Evolutionary conservation across 2,888 invertebrate genomes (phyloP), one percentile per base, ranked within the genome.

Genomic region (Lasioglossum leucozonium): DNA sequence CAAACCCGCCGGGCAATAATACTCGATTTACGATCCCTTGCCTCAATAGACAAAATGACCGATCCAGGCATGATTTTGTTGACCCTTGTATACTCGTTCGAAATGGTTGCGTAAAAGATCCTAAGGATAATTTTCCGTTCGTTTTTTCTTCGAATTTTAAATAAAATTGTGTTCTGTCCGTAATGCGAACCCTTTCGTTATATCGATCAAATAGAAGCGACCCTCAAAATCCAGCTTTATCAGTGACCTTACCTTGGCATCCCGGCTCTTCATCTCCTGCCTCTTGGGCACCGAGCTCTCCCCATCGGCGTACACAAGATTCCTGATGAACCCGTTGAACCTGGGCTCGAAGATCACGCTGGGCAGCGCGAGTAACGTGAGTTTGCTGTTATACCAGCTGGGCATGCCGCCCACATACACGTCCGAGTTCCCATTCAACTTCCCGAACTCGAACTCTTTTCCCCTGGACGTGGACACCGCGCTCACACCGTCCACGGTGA

Each of bases 361-460:
- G 4, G 98, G 98, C 88, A 99, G 95, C 1, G 99, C 98, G 85
- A 99, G 95, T 77, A 98, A 96, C 18, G 98, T 97, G 92, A 98
- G 95, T 95, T 98, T 98, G 87, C 98, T 97, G 94, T 98, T 98
- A 95, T 98, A 99, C 97, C 98, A 98, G 86, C 97, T 97, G 87
- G 99, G 99, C 96, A 99, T 97, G 44, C 99, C 99, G n/a, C 99
- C 99, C 88, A 99, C 97, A 95, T 98, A 99, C 84, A 99, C 98
- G 95, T 98, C 98, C 47, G 98, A 98, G 95, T 99, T 99, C 87
- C 97, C 97, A 86, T 96, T 96, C 93, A 98, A 97, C 94, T 98
- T 97, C 47, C 99, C 99, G 95, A 99, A 98, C 92, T 97, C 97
- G 94, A 98, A 98, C 95, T 98, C 98, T 93, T 98, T 97, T 89